Evolutionary conservation across 1,140 invertebrate genomes (phyloP), one percentile per base, ranked within the genome.

Genomic region (Orius laevigatus): DNA sequence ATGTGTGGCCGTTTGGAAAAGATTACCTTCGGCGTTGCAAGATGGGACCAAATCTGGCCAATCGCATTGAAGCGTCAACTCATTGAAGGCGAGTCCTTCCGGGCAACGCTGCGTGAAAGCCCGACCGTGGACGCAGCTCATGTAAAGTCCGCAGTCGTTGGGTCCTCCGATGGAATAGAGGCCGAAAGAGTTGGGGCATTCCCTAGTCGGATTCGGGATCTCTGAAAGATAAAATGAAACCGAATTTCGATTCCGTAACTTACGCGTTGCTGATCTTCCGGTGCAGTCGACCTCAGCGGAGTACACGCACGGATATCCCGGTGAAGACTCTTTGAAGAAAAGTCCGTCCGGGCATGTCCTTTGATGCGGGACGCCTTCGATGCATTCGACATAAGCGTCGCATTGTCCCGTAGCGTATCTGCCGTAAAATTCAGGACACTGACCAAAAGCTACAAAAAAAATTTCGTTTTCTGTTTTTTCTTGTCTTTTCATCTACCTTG

Each of bases 181-280:
- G 0, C 86, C 87, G 56, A 79, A 90, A 57, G 84, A 81, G 60
- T 86, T 80, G 0, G 86, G 85, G 59, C 88, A 91, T 5, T 84
- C 75, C 0, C 75, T 75, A 0, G 81, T 83, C 0, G 82, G 70
- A 53, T 79, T 71, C 5, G 75, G 55, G 1, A 68, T 62, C 56
- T 78, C 76, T 78, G 50, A 16, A 63, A 38, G 58, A 34, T 50
- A 35, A 48, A 49, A 35, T 36, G 15, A 25, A 38, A 31, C n/a
- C 25, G 3, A 14, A 38, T 16, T 12, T 35, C n/a, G 8, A 18
- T 4, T 14, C 2, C 5, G 3, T 5, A 49, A 36, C 77, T 79
- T 66, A 87, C 83, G 85, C 49, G 77, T 66, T 10, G 70, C 65
- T 1, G 76, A 64, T 55, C 84, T 70, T 51, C 75, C 76, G 3